Evolutionary conservation across 2,113 vertebrate species (phyloP).

Genomic region (Lampris megalopsis): DNA sequence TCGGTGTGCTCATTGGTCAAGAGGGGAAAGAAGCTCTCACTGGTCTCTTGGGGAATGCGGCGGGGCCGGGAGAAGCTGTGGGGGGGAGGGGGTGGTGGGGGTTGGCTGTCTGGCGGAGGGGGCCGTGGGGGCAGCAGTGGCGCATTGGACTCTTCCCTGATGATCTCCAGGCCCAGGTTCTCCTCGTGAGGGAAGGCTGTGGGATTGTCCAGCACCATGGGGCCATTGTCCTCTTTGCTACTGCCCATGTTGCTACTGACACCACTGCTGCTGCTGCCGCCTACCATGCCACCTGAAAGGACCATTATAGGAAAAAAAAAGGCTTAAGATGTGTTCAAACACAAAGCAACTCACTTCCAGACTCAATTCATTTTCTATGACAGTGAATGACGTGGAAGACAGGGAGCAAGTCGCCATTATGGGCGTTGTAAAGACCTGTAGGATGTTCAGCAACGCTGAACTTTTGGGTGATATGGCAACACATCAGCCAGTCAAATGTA

Average conservation of each 20-base stretch:
- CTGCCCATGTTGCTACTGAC: constrained; percentile 73
- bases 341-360: too few species aligned
- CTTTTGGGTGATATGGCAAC: too few species aligned
- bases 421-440: too few species aligned
- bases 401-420: too few species aligned
- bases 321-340: neutral
- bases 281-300: constrained; percentile 71
- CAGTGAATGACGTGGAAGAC: too few species aligned
- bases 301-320: neutral
- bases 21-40: constrained; percentile 97
- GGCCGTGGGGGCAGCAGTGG: constrained; percentile 91
- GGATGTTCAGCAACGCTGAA: too few species aligned
- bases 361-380: too few species aligned
- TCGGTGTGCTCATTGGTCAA: constrained; percentile 94
- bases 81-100: constrained; percentile 82
- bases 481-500: too few species aligned
- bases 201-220: constrained; percentile 91
- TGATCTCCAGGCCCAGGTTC: constrained; percentile 92
- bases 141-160: constrained; percentile 94
- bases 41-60: constrained; percentile 93
- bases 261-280: constrained; percentile 72
- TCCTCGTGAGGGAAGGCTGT: constrained; percentile 92
- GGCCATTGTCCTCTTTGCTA: constrained; percentile 82
- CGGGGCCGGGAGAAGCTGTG: constrained; percentile 88
- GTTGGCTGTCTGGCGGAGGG: constrained; percentile 88